Conservation (phyloP, 2,888 invertebrate species). For the Ochropleura leucogaster region DNA sequence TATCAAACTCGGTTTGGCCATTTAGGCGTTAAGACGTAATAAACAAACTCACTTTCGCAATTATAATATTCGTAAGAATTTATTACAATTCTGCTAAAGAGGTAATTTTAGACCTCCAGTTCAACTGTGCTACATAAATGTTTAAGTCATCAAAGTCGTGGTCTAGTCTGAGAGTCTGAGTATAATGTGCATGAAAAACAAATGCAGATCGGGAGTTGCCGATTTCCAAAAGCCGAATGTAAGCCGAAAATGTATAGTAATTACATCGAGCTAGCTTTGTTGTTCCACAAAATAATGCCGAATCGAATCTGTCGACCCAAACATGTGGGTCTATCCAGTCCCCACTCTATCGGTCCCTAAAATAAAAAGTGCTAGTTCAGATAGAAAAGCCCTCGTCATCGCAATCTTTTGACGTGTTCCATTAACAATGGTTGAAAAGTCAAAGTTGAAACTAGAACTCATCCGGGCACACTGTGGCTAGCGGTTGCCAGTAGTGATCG, state of each 20-base stretch:
- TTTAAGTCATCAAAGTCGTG: background rate
- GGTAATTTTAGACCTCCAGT: no score
- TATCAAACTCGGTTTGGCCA: no score
- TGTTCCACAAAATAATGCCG: no score
- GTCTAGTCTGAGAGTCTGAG: background rate
- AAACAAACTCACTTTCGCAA: no score
- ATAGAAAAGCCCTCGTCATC: conserved; percentile 4
- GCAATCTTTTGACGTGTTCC: background rate
- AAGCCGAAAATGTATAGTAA: background rate
- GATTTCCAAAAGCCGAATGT: background rate
- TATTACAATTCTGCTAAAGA: no score
- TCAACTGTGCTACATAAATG: background rate
- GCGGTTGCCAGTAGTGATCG: background rate
- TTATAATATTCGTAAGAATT: no score
- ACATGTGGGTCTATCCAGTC: background rate
- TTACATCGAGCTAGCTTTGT: background rate
- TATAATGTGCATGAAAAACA: background rate
- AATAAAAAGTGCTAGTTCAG: background rate
- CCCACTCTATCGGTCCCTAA: background rate
- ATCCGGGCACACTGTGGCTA: background rate
- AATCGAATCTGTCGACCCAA: background rate
- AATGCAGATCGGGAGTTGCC: background rate
- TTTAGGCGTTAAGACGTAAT: no score
- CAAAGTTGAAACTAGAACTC: conserved; percentile 31
- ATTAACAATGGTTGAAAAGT: background rate